Conservation (phyloP, 2,113 vertebrate genomes). For the Indicator indicator region DNA sequence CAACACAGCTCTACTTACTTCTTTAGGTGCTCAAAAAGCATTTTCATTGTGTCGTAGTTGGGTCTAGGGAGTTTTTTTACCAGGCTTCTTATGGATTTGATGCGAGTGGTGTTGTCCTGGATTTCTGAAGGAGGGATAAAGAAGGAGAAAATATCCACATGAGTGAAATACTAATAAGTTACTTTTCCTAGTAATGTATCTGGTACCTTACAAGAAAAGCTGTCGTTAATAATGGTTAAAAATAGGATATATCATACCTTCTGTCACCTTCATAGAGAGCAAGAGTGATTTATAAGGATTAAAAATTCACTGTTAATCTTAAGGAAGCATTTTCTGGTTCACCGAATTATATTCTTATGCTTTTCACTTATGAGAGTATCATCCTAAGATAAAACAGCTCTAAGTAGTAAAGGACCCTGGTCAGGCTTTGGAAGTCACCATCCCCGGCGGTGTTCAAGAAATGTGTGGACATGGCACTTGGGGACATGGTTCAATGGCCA, state of each 20-base stretch:
- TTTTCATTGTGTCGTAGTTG: conserved; percentile 92
- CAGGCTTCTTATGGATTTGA: conserved; percentile 83
- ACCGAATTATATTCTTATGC: not conserved
- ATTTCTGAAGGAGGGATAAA: conserved; percentile 78
- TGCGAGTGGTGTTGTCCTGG: conserved; percentile 77
- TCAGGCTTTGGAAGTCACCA: too few species aligned
- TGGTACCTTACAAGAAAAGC: not conserved
- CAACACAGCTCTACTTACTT: conserved; percentile 77
- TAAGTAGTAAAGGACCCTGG: not conserved
- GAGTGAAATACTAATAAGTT: not conserved
- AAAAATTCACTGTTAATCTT: not conserved
- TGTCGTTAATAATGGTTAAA: not conserved
- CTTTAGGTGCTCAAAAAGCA: conserved; percentile 89
- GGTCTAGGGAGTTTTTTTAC: conserved; percentile 86
- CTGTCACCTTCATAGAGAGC: not conserved
- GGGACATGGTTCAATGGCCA: too few species aligned
- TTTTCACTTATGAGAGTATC: not conserved
- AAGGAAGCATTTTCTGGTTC: not conserved
- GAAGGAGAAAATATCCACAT: not conserved
- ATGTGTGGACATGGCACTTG: too few species aligned
- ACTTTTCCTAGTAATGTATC: not conserved
- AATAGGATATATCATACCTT: not conserved
- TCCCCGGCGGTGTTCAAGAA: too few species aligned
- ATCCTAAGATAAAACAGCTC: not conserved
- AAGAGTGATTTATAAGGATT: not conserved